A percentile compares a stretch with the other conserved stretches of the same genome.
Evolutionary conservation across 1,140 invertebrate genomes (phyloP).

Genomic region (Cydia pomonella): DNA sequence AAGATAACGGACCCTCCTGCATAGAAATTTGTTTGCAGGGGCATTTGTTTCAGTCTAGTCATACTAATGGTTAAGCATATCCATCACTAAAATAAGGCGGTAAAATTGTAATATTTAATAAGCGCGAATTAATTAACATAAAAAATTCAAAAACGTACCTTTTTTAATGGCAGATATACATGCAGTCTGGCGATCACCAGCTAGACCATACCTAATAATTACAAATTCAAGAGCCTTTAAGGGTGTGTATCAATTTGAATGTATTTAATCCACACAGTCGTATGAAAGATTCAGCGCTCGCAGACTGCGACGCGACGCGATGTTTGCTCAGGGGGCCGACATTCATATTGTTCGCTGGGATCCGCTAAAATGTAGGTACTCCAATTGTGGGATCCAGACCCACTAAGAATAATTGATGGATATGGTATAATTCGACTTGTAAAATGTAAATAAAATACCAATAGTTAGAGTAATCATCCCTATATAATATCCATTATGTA

Average conservation of each 20-base stretch:
- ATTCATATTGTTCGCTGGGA: constrained; percentile 12
- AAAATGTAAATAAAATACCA: too few species aligned
- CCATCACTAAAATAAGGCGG: too few species aligned
- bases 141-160: too few species aligned
- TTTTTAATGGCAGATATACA: neutral
- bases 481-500: too few species aligned
- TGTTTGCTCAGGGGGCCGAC: constrained; percentile 16
- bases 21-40: too few species aligned
- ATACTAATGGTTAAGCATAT: too few species aligned
- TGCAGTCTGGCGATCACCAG: neutral
- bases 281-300: neutral
- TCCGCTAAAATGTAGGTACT: neutral
- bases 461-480: too few species aligned
- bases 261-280: neutral
- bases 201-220: neutral
- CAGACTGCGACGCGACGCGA: neutral
- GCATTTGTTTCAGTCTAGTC: too few species aligned
- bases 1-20: too few species aligned
- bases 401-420: neutral
- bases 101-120: too few species aligned
- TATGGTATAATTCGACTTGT: neutral
- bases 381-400: neutral
- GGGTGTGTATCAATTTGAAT: constrained; percentile 3
- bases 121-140: too few species aligned
- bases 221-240: neutral